phyloP scores from a whole-genome alignment of 1,140 invertebrate species.

The Psilanteris sp. region DNA sequence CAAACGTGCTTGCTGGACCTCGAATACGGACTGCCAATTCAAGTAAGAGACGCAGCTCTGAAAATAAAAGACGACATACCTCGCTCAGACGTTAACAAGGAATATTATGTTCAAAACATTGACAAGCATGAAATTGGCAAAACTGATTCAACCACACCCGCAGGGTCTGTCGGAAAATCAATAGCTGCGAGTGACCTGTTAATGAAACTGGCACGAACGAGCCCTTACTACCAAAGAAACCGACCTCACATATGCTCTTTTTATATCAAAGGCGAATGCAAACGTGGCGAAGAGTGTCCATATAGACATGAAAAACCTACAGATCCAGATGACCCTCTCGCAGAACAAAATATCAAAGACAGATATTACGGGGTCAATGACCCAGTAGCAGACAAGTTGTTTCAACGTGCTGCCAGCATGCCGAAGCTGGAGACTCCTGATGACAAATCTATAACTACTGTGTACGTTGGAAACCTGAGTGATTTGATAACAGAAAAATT shows the following conservation, averaged over 20 bases:
- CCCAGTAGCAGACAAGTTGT: constrained; percentile 98
- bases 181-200: constrained; percentile 93
- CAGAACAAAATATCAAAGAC: constrained; percentile 99
- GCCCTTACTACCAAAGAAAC: constrained; percentile 99
- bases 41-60: constrained; percentile 97
- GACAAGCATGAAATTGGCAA: constrained; percentile 86
- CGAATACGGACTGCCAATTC: constrained; percentile 96
- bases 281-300: constrained; percentile 99
- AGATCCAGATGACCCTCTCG: constrained; percentile 99
- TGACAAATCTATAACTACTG: constrained; percentile 96
- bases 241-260: constrained; percentile 99
- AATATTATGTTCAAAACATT: constrained; percentile 98
- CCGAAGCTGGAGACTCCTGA: constrained; percentile 97
- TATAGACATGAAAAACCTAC: constrained; percentile 99
- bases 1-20: constrained; percentile 99
- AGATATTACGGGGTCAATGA: constrained; percentile 99
- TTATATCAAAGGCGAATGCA: constrained; percentile 99
- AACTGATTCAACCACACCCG: constrained; percentile 83
- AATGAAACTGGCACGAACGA: constrained; percentile 95
- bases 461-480: constrained; percentile 97
- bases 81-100: constrained; percentile 98
- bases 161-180: constrained; percentile 85
- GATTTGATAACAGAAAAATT: constrained; percentile 94
- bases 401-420: constrained; percentile 95
- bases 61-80: constrained; percentile 97